phyloP scores from a whole-genome alignment of 2,797 vertebrate species.

The Onychomys leucogaster region DNA sequence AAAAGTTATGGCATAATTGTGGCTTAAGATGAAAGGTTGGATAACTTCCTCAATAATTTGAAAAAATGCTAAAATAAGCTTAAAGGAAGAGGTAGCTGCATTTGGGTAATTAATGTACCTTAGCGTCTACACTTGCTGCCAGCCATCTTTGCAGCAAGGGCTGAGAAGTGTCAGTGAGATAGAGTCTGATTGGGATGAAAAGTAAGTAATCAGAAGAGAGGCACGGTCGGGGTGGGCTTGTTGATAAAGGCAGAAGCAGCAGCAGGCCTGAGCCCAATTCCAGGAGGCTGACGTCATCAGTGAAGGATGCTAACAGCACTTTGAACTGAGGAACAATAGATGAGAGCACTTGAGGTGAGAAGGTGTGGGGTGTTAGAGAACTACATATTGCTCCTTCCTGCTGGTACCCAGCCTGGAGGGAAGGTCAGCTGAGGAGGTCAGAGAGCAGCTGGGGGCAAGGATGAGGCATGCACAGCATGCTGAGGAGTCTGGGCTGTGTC shows the following conservation, averaged over 20 bases:
- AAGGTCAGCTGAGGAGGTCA: rapidly evolving
- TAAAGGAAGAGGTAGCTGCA: background rate
- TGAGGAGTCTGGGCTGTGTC: background rate
- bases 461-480: background rate
- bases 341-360: rapidly evolving
- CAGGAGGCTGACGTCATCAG: background rate
- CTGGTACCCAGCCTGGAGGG: background rate
- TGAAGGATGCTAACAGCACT: background rate
- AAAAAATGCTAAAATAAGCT: background rate
- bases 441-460: background rate
- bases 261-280: background rate
- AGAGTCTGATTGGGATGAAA: background rate
- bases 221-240: rapidly evolving
- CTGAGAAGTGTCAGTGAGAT: rapidly evolving
- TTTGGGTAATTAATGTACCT: background rate
- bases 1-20: background rate
- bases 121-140: background rate
- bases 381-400: rapidly evolving
- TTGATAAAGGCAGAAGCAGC: background rate
- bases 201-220: rapidly evolving
- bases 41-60: background rate
- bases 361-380: too few relatives aligned
- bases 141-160: background rate
- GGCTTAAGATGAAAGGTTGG: background rate
- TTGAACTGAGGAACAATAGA: background rate